Evolutionary conservation across 2,797 vertebrate genomes (phyloP), one percentile per base, ranked within the genome.

Genomic region (Myotis planiceps): DNA sequence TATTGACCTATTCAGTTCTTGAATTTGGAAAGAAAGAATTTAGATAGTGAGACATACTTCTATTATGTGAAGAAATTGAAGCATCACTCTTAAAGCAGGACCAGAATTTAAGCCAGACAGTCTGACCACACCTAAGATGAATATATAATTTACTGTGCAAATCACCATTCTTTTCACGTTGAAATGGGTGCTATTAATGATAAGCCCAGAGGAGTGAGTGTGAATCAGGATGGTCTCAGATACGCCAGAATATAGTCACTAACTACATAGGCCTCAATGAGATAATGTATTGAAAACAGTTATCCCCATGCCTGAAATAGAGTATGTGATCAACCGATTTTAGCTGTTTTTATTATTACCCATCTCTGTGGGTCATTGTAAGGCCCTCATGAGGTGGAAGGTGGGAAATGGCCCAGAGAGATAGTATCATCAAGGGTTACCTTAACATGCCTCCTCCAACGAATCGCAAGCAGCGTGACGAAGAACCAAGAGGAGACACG

Each of bases 11-110:
- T 25, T 47, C 39, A 47, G 10, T 69, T 84, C 66, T 42, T 72
- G 16, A 75, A 53, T 71, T 80, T 49, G 16, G 15, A 90, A 76
- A 83, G 86, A 94, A 82, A 85, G 53, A 55, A 88, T 66, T 92
- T 65, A 39, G 14, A 58, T 53, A 68, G n/a, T 76, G 42, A 80
- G 37, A 94, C 19, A 34, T 63, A 84, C 16, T 82, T 93, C 49
- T 21, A 42, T 60, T 82, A 63, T 75, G 18, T 49, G 45, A 74
- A 65, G 37, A 90, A 81, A 60, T 3, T 58, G 16, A 86, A 66
- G 18, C 6, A 27, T 51, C 55, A 18, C 25, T 85, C 72, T 72
- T 49, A 88, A 75, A 49, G n/a, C 63, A 82, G 5, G 53, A 29
- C 21, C 55, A 71, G 53, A 86, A 72, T 87, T 94, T 39, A 93